Conservation (phyloP, 2,888 invertebrate genomes). For the Crematogaster levior region DNA sequence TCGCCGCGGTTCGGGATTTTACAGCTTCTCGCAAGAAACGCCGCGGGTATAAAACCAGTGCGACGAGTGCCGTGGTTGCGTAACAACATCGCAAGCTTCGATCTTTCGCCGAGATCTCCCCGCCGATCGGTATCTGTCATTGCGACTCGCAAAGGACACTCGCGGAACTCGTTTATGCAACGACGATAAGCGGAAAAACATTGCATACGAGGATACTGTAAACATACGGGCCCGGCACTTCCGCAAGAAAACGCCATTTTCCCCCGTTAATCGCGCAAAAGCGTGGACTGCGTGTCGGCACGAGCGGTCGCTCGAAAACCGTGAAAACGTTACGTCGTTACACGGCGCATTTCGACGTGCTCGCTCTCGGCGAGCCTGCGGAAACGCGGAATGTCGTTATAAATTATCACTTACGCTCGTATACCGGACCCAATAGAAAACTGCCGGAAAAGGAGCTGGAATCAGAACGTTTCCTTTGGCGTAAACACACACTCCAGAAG, state of each 20-base stretch:
- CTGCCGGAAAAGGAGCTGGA: not conserved
- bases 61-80: not conserved
- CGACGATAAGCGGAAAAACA: not conserved
- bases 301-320: conserved; percentile 37
- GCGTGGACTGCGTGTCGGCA: conserved; percentile 14
- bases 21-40: not conserved
- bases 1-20: not conserved
- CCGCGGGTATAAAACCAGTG: not conserved
- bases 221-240: conserved; percentile 56
- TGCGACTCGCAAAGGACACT: conserved; percentile 19
- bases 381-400: not conserved
- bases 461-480: not conserved
- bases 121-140: not conserved
- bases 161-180: not conserved
- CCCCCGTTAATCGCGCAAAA: conserved; percentile 65
- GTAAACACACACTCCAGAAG: not conserved
- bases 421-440: too few relatives aligned
- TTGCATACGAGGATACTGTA: not conserved
- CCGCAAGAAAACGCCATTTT: conserved; percentile 73
- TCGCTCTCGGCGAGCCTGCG: not conserved
- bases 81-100: conserved; percentile 8
- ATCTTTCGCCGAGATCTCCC: not conserved
- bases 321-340: conserved; percentile 51
- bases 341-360: conserved; percentile 6
- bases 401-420: conserved; percentile 22